Percentiles rank a stretch among this genome's conserved stretches.
phyloP scores from a whole-genome alignment of 1,140 invertebrate genomes.

The Neodiprion pinetum region DNA sequence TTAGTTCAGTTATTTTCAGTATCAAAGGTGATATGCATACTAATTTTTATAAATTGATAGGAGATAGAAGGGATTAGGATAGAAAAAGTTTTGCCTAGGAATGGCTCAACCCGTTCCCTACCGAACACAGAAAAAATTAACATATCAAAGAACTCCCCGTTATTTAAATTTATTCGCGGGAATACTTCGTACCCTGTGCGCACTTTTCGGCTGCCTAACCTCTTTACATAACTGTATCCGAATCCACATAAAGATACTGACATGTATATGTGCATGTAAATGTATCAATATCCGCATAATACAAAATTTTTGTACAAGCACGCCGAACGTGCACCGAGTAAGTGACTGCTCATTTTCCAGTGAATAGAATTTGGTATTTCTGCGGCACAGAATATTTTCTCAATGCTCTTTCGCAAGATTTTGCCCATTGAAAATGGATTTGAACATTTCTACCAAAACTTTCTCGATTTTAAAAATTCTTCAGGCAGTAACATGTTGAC shows the following conservation, averaged over 20 bases:
- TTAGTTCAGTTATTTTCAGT: too few species aligned
- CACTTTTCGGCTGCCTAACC: not conserved
- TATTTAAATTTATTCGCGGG: conserved; percentile 56
- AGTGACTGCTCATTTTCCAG: too few species aligned
- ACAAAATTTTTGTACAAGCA: too few species aligned
- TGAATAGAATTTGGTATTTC: too few species aligned
- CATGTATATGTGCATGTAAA: not conserved
- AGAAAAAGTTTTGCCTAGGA: not conserved
- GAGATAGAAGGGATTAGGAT: not conserved
- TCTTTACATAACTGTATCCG: not conserved
- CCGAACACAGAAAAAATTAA: conserved; percentile 42
- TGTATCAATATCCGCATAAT: not conserved
- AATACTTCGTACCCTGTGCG: conserved; percentile 25
- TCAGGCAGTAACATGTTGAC: too few species aligned
- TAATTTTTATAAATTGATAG: not conserved
- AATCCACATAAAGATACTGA: not conserved
- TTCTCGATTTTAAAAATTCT: too few species aligned
- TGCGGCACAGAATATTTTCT: too few species aligned
- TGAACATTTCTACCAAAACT: too few species aligned
- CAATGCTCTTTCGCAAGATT: too few species aligned
- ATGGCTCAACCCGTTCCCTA: not conserved
- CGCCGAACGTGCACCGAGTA: too few species aligned
- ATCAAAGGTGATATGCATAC: not conserved
- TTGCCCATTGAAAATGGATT: too few species aligned
- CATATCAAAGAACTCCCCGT: conserved; percentile 53